Base-by-base conservation (phyloP, 2,797 vertebrate species). In the Todus mexicanus region DNA sequence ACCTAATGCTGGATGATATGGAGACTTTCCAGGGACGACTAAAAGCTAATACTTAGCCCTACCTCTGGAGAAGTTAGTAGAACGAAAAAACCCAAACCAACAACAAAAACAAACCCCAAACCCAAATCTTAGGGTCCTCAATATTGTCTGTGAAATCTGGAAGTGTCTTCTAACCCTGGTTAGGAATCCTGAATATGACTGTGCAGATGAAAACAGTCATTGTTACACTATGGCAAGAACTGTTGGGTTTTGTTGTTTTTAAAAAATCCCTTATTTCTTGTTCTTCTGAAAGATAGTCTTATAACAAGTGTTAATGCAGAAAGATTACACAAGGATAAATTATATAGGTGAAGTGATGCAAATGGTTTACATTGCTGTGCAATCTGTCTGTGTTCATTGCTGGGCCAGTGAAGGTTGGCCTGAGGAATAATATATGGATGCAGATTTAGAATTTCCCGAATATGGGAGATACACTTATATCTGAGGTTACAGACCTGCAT, bases 171-270 rank as follows among this genome's bases (percentile, higher is more conserved):
- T 73, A 47, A 43, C 21, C 5, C 29, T 33, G 12, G 17, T 61
- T 61, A 43, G 33, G 37, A 61, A 65, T 78, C 70, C 11, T 27
- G 15, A 69, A 29, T 68, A 69, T 31, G 53, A 40, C 7, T 89
- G 85, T 69, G 43, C 23, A 59, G 31, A 25, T 48, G 29, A 79
- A 79, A 93, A 9, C 5, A 35, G 11, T 38, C 6, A 18, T 57
- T 85, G 17, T 64, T 65, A 40, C 29, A 42, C 18, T 33, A 11
- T 14, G 51, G 29, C 11, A 40, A 42, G 38, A 85, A n/a, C 9
- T 33, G 9, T 3, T 1, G 0, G 2, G 20, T 37, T 65, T 31
- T 35, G 23, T 56, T 54, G 31, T 56, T 54, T 37, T 16, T 3
- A 2, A n/a, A n/a, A n/a, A n/a, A 9, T 23, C 2, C 4, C 7